A percentile compares a stretch with the other conserved stretches of the same genome.
Conservation (phyloP, 2,888 invertebrate genomes). For the Ethmia dodecea region DNA sequence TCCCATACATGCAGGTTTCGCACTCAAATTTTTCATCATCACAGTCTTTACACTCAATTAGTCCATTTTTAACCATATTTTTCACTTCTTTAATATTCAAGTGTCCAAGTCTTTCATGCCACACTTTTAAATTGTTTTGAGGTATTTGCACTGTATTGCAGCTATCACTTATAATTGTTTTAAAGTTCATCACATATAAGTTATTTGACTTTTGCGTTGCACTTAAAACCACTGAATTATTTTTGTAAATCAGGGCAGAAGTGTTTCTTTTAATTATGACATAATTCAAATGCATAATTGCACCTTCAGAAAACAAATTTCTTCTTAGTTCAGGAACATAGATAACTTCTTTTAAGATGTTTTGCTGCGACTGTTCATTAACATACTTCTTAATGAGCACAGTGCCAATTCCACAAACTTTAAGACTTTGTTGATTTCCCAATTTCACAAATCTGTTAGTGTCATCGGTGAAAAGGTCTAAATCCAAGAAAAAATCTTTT, state of each 20-base stretch:
- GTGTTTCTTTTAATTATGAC: constrained; percentile 2
- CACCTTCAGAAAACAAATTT: constrained; percentile 4
- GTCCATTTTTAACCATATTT: too few species aligned
- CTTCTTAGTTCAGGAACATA: constrained; percentile 3
- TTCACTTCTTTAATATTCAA: too few species aligned
- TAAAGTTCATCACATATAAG: constrained; percentile 16
- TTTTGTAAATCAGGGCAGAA: too few species aligned
- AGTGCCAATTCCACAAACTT: not conserved
- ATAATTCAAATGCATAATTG: not conserved
- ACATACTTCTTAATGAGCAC: not conserved
- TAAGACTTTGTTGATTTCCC: not conserved
- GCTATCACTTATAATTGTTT: too few species aligned
- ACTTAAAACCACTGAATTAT: constrained; percentile 9
- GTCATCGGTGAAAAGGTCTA: constrained; percentile 2
- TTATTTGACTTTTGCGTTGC: constrained; percentile 16
- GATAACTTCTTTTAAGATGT: constrained; percentile 1
- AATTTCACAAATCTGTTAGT: not conserved
- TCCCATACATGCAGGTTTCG: not conserved
- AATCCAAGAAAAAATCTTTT: not conserved
- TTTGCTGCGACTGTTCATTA: constrained; percentile 1
- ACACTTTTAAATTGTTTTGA: not conserved
- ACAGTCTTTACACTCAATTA: too few species aligned
- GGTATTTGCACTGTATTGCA: not conserved
- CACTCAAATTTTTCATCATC: too few species aligned
- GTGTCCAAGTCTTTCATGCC: too few species aligned